Base-by-base conservation (phyloP, 2,113 vertebrate genomes). In the Rhineura floridana region DNA sequence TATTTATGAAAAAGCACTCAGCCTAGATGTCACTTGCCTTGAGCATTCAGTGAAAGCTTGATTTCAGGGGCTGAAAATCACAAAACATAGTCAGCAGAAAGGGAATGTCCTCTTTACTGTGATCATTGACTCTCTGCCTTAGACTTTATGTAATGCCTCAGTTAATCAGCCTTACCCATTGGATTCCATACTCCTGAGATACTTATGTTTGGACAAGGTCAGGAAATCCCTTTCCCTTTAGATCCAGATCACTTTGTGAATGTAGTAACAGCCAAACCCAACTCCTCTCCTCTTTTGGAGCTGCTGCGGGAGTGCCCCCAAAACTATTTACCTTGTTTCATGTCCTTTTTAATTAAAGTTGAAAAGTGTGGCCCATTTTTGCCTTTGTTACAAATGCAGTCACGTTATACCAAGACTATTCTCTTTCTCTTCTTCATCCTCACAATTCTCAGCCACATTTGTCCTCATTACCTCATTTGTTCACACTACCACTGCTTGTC, bases 141-240 rank as follows among this genome's bases (percentile, higher is more conserved):
- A 95, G 93, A 93, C 93, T 95, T 88, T 94, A 89, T 84, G 9
- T 91, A 86, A 95, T 88, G 89, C 95, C 94, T 96, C 95, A 96
- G 96, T 88, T 95, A 94, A 90, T 94, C 83, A 90, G 89, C 67
- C 88, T 95, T 90, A 95, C 52, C 89, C 90, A 93, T 93, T 96
- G 94, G 94, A 93, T 95, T 96, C 86, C 93, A 85, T 94, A 91
- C 87, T 96, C 95, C 95, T 91, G 90, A 94, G 95, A 93, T 96
- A 96, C 97, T 96, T 95, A 91, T 39, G 87, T 96, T 96, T 95
- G 96, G 95, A 96, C 95, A 96, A 96, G 95, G 94, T 95, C 95
- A 96, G 83, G 15, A 19, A 42, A 8, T 96, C 94, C 1, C 96
- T 96, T 97, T 95, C 89, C 84, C 95, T 95, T 96, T 95, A 95